Conservation (phyloP, 2,113 vertebrate species). For the human (Homo sapiens) region GRCh38 chr19:58182501-58183000, state of each 20-base stretch:
- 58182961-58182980: not conserved
- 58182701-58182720: not conserved
- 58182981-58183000: too few relatives aligned
- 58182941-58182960: not conserved
- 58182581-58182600: not conserved
- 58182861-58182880: not conserved
- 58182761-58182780: not conserved
- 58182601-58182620: not conserved
- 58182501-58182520: too few relatives aligned
- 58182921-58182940: fast-evolving
- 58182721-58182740: not conserved
- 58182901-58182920: fast-evolving
- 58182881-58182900: fast-evolving
- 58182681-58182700: not conserved
- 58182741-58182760: not conserved
- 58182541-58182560: not conserved
- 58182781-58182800: not conserved
- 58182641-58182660: not conserved
- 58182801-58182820: fast-evolving
- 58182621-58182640: too few relatives aligned
- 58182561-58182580: not conserved
- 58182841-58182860: fast-evolving
- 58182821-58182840: not conserved
- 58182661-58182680: not conserved
- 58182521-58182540: not conserved